These are phyloP conservation scores for Centropyge bicolor DNA, from an alignment of 2,797 vertebrate species.

Conservation along the genomic window DNA sequence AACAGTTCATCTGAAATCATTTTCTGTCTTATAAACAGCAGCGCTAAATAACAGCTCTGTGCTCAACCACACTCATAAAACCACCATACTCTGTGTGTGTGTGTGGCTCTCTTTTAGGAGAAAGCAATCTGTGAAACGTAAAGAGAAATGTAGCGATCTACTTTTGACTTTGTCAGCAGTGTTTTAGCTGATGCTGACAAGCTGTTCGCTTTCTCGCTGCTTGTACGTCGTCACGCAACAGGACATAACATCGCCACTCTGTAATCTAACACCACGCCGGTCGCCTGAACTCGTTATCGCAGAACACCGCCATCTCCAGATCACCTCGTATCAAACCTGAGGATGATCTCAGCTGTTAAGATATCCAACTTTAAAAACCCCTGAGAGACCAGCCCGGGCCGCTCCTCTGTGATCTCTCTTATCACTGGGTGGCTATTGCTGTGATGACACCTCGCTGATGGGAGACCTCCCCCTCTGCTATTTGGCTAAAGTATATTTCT, in stretches of 20 bases:
- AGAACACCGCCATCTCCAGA: slow-evolving; percentile 4
- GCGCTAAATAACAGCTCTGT: slow-evolving; percentile 33
- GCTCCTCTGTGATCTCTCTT: slow-evolving; percentile 46
- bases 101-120: not conserved
- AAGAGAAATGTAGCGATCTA: slow-evolving; percentile 6
- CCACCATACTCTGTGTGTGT: not conserved
- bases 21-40: slow-evolving; percentile 41
- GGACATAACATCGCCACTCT: slow-evolving; percentile 12
- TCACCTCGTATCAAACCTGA: slow-evolving; percentile 6
- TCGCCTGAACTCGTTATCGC: slow-evolving; percentile 19
- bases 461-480: slow-evolving; percentile 37
- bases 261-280: not conserved
- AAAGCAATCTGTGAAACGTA: slow-evolving; percentile 38
- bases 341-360: slow-evolving; percentile 35
- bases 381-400: slow-evolving; percentile 10
- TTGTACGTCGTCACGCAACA: not conserved
- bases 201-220: slow-evolving; percentile 6
- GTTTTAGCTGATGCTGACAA: slow-evolving; percentile 22
- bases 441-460: slow-evolving; percentile 51
- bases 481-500: slow-evolving; percentile 56
- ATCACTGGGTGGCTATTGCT: slow-evolving; percentile 36
- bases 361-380: slow-evolving; percentile 19
- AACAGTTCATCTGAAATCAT: slow-evolving; percentile 60
- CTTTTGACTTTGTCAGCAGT: slow-evolving; percentile 38
- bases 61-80: slow-evolving; percentile 22